These are phyloP conservation scores for Maconellicoccus hirsutus DNA, from an alignment of 1,140 invertebrate genomes.

Conservation along the genomic window DNA sequence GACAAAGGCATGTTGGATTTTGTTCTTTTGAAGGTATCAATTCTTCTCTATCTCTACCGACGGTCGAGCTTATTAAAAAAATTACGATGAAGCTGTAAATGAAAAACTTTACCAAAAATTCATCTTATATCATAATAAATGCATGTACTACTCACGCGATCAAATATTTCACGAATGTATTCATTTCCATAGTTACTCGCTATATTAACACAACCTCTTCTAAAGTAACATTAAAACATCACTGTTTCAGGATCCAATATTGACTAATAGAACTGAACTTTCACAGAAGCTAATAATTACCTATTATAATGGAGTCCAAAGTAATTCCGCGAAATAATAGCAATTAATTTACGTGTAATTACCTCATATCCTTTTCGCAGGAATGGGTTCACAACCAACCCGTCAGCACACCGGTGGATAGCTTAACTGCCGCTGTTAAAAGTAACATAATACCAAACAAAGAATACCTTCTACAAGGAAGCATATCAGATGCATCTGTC, in stretches of 20 bases:
- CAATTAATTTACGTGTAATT: background rate
- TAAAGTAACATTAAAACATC: too few species aligned
- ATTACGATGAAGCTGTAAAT: too few species aligned
- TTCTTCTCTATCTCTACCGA: background rate
- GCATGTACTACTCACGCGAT: too few species aligned
- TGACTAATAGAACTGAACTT: too few species aligned
- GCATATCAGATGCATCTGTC: constrained; percentile 75
- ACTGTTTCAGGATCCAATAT: too few species aligned
- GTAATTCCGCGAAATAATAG: background rate
- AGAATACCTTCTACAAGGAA: constrained; percentile 33
- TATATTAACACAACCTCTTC: too few species aligned
- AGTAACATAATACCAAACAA: constrained; percentile 72
- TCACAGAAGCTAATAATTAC: too few species aligned
- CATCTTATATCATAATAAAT: too few species aligned
- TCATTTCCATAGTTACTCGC: too few species aligned
- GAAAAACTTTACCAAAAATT: too few species aligned
- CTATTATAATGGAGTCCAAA: background rate
- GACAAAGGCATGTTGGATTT: background rate
- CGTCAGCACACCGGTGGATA: constrained; percentile 58
- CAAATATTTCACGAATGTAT: too few species aligned
- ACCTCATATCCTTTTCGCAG: background rate
- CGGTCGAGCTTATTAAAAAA: background rate
- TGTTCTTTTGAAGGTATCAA: background rate
- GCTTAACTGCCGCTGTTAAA: constrained; percentile 58
- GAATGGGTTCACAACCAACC: constrained; percentile 29